Percentiles rank a stretch among this genome's conserved stretches.
Evolutionary conservation across 2,797 vertebrate genomes (phyloP).

Genomic region (Chromis chromis): DNA sequence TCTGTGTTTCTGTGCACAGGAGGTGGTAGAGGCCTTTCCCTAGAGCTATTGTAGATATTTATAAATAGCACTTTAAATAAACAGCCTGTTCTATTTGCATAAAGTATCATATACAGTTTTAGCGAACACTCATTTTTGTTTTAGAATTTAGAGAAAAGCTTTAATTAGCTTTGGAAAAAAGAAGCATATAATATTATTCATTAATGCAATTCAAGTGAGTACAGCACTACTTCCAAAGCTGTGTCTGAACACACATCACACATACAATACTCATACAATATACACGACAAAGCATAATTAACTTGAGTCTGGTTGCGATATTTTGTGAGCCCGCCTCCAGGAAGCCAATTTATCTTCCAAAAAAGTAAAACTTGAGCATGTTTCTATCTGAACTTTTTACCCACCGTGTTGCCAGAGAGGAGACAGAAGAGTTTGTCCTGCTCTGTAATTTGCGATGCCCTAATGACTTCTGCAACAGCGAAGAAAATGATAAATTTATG

Average conservation of each 20-base stretch:
- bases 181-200: slow-evolving; percentile 11
- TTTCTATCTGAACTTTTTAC: slow-evolving; percentile 34
- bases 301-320: slow-evolving; percentile 14
- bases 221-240: slow-evolving; percentile 10
- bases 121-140: slow-evolving; percentile 1
- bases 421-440: slow-evolving; percentile 25
- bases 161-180: slow-evolving; percentile 17
- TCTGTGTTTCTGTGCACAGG: slow-evolving; percentile 23
- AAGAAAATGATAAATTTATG: slow-evolving; percentile 36
- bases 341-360: slow-evolving; percentile 18
- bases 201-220: slow-evolving; percentile 17
- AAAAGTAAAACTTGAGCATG: slow-evolving; percentile 12
- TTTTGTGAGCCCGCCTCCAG: slow-evolving; percentile 13
- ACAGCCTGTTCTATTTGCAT: slow-evolving; percentile 39
- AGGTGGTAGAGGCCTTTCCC: slow-evolving; percentile 30
- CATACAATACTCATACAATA: slow-evolving; percentile 41
- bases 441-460: slow-evolving; percentile 35
- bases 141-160: slow-evolving; percentile 17
- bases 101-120: slow-evolving; percentile 23
- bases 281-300: slow-evolving; percentile 30
- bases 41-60: slow-evolving; percentile 37
- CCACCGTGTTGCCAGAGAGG: slow-evolving; percentile 8
- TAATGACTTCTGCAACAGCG: slow-evolving; percentile 32
- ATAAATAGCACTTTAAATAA: slow-evolving; percentile 48
- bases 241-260: slow-evolving; percentile 21